Conservation (phyloP, 2,797 vertebrate genomes). For the Menidia menidia region DNA sequence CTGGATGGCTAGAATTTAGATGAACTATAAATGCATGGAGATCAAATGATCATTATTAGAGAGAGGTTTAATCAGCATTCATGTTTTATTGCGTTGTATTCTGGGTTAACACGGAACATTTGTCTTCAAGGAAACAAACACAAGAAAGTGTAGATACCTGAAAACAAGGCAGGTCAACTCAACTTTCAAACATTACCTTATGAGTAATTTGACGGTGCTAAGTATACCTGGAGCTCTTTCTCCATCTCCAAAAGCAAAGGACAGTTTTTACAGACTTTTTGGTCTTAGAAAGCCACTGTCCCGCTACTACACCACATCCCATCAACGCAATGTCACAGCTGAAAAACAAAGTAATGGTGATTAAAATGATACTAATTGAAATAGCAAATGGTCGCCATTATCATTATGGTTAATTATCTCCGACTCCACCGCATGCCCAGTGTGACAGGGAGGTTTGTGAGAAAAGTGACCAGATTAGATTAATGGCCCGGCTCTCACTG, state of each 20-base stretch:
- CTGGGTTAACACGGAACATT: not conserved
- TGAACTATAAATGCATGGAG: too few relatives aligned
- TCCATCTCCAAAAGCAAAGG: not conserved
- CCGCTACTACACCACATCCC: constrained; percentile 43
- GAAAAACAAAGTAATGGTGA: constrained; percentile 75
- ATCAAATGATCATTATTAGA: constrained; percentile 8
- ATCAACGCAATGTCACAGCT: constrained; percentile 70
- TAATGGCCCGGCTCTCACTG: constrained; percentile 48
- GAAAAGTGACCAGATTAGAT: constrained; percentile 41
- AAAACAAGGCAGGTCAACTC: not conserved
- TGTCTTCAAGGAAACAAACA: not conserved
- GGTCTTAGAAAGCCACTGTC: too few relatives aligned
- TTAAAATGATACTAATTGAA: constrained; percentile 72
- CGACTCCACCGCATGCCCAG: constrained; percentile 24
- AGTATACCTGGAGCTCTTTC: not conserved
- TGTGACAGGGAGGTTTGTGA: constrained; percentile 46
- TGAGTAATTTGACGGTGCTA: not conserved
- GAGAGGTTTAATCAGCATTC: constrained; percentile 13
- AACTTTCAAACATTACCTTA: not conserved
- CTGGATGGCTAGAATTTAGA: too few relatives aligned
- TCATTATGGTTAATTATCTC: constrained; percentile 74
- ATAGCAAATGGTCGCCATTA: constrained; percentile 67
- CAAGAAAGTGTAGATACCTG: not conserved
- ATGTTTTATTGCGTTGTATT: not conserved
- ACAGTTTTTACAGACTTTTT: too few relatives aligned